Base-by-base conservation (phyloP, 2,888 invertebrate species). In the Drosophila lacicola region DNA sequence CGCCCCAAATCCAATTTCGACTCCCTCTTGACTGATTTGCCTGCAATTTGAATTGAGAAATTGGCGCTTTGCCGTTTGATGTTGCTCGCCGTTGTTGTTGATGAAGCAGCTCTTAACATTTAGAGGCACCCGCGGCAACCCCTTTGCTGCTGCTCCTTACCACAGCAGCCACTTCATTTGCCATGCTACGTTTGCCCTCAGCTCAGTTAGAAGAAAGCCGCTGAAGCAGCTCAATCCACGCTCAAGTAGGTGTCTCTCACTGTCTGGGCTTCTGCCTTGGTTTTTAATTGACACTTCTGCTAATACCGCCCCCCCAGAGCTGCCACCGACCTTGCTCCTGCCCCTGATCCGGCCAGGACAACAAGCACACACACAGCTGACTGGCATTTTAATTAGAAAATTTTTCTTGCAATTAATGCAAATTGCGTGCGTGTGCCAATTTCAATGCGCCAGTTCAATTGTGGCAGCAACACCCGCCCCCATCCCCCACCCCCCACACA, bases 231-330 rank as follows among this genome's bases (percentile, higher is more conserved):
- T 44, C 37, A 50, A 34, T 42, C 42, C 42, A 42, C 11, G 42
- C 42, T 74, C 69, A 67, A 68, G 70, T 61, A 54, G 60, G 44
- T 65, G 67, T 75, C 66, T 65, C 29, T 62, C 63, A 34, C 19
- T 61, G 45, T 29, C 45, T 60, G 61, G 5, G 58, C 3, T 4
- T n/a, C 8, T 55, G 13, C 39, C 13, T 14, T 34, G 9, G 44
- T 74, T 83, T 83, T 80, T 88, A 91, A 90, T 90, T 91, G 90
- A 90, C 90, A 90, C 90, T 90, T 90, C 79, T 89, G 80, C 82
- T 88, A 89, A 90, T 85, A 88, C 79, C 47, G 51, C 57, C 44
- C 50, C 17, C 49, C 39, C 51, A 58, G n/a, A 50, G 53, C 53
- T 44, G 14, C 33, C 25, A 17, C 11, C 9, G n/a, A 3, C 13